Percentiles rank a stretch among this genome's conserved stretches.
phyloP scores from a whole-genome alignment of 2,888 invertebrate species.

The Himalopsyche kuldschensis region DNA sequence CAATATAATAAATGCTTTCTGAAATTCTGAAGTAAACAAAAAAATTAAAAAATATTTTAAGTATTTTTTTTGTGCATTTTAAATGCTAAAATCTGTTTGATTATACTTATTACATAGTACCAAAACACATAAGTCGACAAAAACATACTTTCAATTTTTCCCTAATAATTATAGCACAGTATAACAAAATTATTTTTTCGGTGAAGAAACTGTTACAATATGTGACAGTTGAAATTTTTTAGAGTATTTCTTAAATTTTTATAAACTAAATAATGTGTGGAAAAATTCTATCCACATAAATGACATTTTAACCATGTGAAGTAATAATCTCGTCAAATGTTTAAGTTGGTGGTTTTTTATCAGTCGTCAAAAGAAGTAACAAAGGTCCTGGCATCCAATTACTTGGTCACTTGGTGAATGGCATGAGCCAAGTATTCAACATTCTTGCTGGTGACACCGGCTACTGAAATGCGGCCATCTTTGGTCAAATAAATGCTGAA shows the following conservation, averaged over 20 bases:
- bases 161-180: background rate
- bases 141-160: too few species aligned
- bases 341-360: background rate
- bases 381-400: conserved; percentile 43
- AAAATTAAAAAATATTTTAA: background rate
- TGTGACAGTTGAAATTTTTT: background rate
- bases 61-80: background rate
- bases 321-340: background rate
- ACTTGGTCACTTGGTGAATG: conserved; percentile 89
- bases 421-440: conserved; percentile 92
- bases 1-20: background rate
- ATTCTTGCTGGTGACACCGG: conserved; percentile 93
- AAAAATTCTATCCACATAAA: background rate
- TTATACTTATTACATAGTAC: background rate
- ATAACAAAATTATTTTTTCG: background rate
- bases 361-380: background rate
- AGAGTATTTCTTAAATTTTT: background rate
- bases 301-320: background rate
- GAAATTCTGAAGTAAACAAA: background rate
- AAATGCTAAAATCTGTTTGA: background rate
- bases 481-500: conserved; percentile 93
- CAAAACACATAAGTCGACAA: background rate
- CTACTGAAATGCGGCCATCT: conserved; percentile 97
- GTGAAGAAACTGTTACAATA: background rate
- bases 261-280: background rate